Base-by-base conservation (phyloP, 2,113 vertebrate genomes). In the Salvelinus alpinus region DNA sequence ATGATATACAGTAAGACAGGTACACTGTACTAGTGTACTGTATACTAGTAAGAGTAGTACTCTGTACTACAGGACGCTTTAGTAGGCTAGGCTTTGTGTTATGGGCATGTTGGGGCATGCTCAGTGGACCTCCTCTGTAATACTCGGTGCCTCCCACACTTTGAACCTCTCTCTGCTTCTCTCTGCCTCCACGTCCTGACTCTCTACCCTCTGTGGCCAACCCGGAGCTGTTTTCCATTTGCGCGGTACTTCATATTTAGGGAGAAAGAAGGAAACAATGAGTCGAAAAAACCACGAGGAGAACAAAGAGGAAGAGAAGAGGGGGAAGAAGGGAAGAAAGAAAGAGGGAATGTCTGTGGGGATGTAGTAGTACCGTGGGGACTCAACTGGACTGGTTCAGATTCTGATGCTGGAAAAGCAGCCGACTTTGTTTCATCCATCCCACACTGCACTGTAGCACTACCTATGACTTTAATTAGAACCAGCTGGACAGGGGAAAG, bases 391-490 rank as follows among this genome's bases (percentile, higher is more conserved):
- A 18, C 51, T 54, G 16, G 54, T 66, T 70, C 20, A 65, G 16
- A 73, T 66, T 69, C 67, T 71, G 66, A 81, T 59, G 62, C 74
- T 81, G 71, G 72, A 74, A 70, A 78, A 78, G 11, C 12, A 12
- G 4, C 1, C 14, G 6, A 62, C 25, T 74, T 27, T 65, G 64
- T 51, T 72, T 80, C 59, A 72, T 69, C 8, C 38, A 44, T 44
- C 74, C 31, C 12, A 22, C 65, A 25, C 71, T 72, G 59, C 66
- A 44, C 38, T 44, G 38, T 44, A 18, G 54, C n/a, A 20, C 51
- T 57, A 82, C 72, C 72, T 82, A 64, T 67, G 16, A 72, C 62
- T 64, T 57, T 82, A 78, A 82, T 78, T 71, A 75, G 24, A 71
- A 82, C 18, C 80, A 82, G 76, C 72, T 71, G 76, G 66, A n/a